phyloP scores from a whole-genome alignment of 1,140 invertebrate genomes.

The Drosophila serrata region DNA sequence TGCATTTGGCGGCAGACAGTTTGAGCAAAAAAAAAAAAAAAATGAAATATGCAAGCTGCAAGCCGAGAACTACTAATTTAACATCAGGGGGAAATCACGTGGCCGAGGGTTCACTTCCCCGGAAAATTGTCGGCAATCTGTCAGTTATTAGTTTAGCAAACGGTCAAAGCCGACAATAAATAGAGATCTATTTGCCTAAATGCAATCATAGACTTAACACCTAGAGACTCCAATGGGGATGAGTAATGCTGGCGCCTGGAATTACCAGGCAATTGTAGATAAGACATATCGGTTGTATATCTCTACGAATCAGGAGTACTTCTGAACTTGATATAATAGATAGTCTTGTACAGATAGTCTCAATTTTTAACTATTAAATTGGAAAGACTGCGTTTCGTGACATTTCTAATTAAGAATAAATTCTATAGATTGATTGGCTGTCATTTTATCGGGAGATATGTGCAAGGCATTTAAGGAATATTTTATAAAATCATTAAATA shows the following conservation, averaged over 20 bases:
- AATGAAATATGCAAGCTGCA: constrained; percentile 24
- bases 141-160: constrained; percentile 11
- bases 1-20: constrained; percentile 7
- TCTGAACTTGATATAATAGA: constrained; percentile 6
- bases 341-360: neutral
- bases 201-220: neutral
- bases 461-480: neutral
- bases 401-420: constrained; percentile 9
- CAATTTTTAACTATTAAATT: constrained; percentile 2
- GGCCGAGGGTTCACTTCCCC: constrained; percentile 37
- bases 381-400: constrained; percentile 3
- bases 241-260: constrained; percentile 28
- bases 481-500: neutral
- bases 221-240: neutral
- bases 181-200: constrained; percentile 20
- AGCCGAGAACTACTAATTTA: constrained; percentile 40
- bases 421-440: constrained; percentile 13
- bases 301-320: constrained; percentile 25
- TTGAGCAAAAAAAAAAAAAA: constrained; percentile 27
- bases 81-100: constrained; percentile 36
- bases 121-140: constrained; percentile 45
- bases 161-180: constrained; percentile 16
- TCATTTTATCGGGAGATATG: neutral
- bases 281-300: constrained; percentile 12
- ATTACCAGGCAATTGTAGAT: constrained; percentile 23